Conservation (phyloP, 2,113 vertebrate species). For the Coptodon rendalli region DNA sequence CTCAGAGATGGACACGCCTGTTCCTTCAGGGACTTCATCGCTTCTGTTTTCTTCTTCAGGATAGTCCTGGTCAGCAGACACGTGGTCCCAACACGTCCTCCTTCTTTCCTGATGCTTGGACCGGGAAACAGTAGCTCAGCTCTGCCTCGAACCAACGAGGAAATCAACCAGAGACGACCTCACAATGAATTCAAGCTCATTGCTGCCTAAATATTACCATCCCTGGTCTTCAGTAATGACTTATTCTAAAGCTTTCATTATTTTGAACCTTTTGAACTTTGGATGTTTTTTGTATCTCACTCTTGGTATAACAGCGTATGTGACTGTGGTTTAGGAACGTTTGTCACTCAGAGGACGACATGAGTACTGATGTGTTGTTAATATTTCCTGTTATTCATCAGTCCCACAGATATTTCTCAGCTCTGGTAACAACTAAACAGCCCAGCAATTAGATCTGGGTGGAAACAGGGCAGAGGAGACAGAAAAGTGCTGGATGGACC, state of each 20-base stretch:
- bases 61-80: not conserved
- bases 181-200: not conserved
- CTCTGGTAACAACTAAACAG: not conserved
- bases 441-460: not conserved
- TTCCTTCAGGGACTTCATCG: not conserved
- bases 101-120: not conserved
- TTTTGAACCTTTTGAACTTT: fast-evolving
- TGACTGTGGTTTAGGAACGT: not conserved
- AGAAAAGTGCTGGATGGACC: not conserved
- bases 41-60: not conserved
- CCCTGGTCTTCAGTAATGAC: not conserved
- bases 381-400: not conserved
- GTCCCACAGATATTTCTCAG: not conserved
- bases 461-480: not conserved
- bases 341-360: not conserved
- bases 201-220: not conserved
- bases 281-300: not conserved
- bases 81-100: not conserved
- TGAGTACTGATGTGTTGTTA: not conserved
- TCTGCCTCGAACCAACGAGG: not conserved
- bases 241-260: not conserved
- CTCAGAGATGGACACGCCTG: not conserved
- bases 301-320: not conserved
- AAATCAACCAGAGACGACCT: not conserved
- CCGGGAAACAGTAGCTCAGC: not conserved